Conservation (phyloP, 2,888 invertebrate species). For the Acheta domesticus region DNA sequence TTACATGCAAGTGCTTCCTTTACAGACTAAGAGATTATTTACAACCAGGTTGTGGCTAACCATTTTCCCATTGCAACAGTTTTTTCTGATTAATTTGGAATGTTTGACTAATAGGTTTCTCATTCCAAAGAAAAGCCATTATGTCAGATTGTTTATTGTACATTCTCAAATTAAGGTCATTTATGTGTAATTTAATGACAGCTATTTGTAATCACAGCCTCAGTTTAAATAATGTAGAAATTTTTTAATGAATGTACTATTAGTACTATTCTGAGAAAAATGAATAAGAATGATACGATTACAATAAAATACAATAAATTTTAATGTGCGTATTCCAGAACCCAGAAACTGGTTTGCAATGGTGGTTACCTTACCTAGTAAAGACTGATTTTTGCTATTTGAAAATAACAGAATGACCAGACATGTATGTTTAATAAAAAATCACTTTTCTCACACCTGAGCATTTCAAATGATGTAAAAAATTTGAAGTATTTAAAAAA, state of each 20-base stretch:
- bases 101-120: background rate
- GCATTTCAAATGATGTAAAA: background rate
- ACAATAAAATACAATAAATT: background rate
- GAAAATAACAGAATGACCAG: background rate
- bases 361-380: background rate
- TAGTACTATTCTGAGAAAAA: too few relatives aligned
- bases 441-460: background rate
- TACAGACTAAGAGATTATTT: background rate
- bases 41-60: background rate
- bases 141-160: too few relatives aligned
- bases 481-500: background rate
- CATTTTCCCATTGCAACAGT: background rate
- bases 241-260: too few relatives aligned
- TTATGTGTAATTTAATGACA: too few relatives aligned
- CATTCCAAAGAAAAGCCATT: too few relatives aligned
- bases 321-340: background rate
- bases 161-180: too few relatives aligned
- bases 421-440: background rate
- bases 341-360: background rate
- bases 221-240: too few relatives aligned
- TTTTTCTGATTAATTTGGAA: background rate
- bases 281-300: too few relatives aligned
- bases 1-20: conserved; percentile 18
- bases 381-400: background rate
- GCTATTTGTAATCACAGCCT: too few relatives aligned